phyloP scores from a whole-genome alignment of 1,140 invertebrate species.

The Drosophila navojoa region DNA sequence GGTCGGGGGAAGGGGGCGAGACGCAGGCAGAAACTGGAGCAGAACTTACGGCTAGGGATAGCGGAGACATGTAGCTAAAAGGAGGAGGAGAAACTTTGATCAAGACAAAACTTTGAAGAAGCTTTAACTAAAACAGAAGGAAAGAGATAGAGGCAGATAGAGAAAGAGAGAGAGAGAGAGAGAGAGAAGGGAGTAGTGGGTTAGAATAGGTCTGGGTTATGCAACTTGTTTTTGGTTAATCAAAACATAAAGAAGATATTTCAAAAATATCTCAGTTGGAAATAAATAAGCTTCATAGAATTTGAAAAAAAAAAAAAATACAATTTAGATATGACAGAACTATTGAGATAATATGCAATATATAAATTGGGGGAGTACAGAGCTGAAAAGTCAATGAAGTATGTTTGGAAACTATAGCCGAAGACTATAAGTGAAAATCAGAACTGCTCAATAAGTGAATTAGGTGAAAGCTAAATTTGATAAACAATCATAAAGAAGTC shows the following conservation, averaged over 20 bases:
- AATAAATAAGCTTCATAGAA: background rate
- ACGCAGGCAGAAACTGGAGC: background rate
- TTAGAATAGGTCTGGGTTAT: background rate
- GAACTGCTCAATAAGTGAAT: too few species aligned
- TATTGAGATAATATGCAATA: background rate
- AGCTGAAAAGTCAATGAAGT: background rate
- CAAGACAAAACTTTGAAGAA: constrained; percentile 6
- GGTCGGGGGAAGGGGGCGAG: constrained; percentile 51
- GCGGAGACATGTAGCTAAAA: constrained; percentile 37
- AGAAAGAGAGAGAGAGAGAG: background rate
- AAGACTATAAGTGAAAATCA: too few species aligned
- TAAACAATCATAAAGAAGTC: too few species aligned
- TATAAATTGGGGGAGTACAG: background rate
- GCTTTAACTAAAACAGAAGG: constrained; percentile 35
- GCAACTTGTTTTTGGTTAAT: constrained; percentile 3
- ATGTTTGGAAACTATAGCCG: background rate
- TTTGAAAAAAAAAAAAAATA: background rate
- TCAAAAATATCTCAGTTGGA: constrained; percentile 12
- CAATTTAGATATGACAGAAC: background rate
- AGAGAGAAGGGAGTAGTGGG: too few species aligned
- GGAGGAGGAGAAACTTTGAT: background rate
- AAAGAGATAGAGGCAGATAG: background rate
- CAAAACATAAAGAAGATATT: constrained; percentile 7
- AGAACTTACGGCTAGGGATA: constrained; percentile 25
- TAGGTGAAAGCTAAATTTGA: too few species aligned